Conservation (phyloP, 1,140 invertebrate genomes). For the Brachionus paranguensis region DNA sequence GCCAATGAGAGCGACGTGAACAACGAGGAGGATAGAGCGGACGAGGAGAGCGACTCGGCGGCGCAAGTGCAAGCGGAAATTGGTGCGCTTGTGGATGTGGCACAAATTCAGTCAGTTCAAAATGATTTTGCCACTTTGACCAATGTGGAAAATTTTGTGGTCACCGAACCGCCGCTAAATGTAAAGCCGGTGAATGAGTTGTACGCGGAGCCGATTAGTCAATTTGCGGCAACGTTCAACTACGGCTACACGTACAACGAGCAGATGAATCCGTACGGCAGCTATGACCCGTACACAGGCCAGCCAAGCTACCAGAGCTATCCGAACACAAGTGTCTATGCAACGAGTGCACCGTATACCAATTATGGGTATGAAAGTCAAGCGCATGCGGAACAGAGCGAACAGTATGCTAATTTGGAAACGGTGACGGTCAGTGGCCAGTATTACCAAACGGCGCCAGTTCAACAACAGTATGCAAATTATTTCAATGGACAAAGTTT, state of each 20-base stretch:
- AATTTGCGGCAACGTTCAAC: not conserved
- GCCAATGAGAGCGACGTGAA: not conserved
- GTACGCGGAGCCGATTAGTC: not conserved
- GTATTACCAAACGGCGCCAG: not conserved
- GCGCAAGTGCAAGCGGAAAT: not conserved
- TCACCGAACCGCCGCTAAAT: not conserved
- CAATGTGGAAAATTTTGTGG: not conserved
- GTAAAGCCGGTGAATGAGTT: not conserved
- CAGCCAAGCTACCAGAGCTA: not conserved
- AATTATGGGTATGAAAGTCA: not conserved
- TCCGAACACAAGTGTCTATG: not conserved
- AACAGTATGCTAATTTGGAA: not conserved
- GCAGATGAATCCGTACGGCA: not conserved
- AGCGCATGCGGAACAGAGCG: not conserved
- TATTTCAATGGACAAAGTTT: not conserved
- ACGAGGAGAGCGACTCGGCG: not conserved
- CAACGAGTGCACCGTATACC: not conserved
- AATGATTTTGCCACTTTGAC: not conserved
- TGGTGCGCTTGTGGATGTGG: not conserved
- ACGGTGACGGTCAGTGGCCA: not conserved
- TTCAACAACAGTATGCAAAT: not conserved
- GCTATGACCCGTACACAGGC: not conserved
- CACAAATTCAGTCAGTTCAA: not conserved
- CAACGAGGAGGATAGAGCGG: not conserved
- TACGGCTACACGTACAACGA: not conserved